phyloP scores from a whole-genome alignment of 2,888 invertebrate species.

The Frankliniella intonsa region DNA sequence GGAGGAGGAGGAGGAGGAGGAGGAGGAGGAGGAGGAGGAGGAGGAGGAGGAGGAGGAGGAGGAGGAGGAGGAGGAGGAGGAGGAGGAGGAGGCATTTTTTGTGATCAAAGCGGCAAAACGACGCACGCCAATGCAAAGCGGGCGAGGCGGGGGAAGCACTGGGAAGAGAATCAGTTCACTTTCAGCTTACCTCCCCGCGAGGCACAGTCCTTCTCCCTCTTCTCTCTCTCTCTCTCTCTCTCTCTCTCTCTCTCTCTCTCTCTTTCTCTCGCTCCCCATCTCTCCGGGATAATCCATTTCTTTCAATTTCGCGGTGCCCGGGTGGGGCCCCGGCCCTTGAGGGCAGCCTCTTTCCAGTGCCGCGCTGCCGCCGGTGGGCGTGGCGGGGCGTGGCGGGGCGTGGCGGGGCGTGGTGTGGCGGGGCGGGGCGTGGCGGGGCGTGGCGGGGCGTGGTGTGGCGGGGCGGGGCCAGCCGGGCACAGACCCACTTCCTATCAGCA shows the following conservation, averaged over 20 bases:
- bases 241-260: neutral
- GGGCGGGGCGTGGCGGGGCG: neutral
- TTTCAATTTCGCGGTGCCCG: constrained; percentile 16
- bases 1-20: no score
- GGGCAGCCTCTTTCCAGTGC: no score
- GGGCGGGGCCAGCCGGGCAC: neutral
- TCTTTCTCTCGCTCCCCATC: neutral
- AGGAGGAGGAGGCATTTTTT: neutral
- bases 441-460: neutral
- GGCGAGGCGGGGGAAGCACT: neutral
- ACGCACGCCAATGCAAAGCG: neutral
- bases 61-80: neutral
- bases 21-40: neutral
- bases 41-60: neutral
- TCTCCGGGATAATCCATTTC: constrained; percentile 9
- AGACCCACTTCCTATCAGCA: neutral
- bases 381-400: no score
- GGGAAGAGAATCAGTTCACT: neutral
- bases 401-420: no score
- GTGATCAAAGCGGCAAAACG: no score
- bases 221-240: neutral
- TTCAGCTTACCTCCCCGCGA: neutral
- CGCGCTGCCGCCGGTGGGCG: no score
- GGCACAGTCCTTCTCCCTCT: neutral
- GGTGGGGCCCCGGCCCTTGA: neutral